Evolutionary conservation across 2,888 invertebrate species (phyloP).

Genomic region (Tenthredo livida): DNA sequence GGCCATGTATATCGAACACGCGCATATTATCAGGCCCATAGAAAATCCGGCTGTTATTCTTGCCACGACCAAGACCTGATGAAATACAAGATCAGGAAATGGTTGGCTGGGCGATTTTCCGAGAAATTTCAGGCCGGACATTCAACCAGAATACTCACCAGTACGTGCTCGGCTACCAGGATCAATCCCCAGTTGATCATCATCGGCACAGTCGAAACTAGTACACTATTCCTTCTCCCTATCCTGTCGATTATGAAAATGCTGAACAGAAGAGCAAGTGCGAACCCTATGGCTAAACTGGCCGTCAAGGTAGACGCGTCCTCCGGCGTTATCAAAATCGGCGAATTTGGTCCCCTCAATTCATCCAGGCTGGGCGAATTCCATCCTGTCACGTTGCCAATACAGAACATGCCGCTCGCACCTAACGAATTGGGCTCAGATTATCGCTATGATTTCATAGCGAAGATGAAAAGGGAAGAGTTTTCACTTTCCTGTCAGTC

Average conservation of each 20-base stretch:
- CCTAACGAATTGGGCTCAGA: background rate
- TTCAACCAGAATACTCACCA: slow-evolving; percentile 59
- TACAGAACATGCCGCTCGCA: slow-evolving; percentile 53
- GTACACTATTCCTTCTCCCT: slow-evolving; percentile 64
- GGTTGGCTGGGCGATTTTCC: background rate
- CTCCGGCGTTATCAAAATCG: slow-evolving; percentile 58
- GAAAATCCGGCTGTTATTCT: slow-evolving; percentile 64
- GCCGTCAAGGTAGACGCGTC: slow-evolving; percentile 66
- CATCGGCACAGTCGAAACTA: slow-evolving; percentile 62
- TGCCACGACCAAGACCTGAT: slow-evolving; percentile 64
- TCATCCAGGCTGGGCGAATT: slow-evolving; percentile 65
- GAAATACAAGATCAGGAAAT: background rate
- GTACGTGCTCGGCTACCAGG: slow-evolving; percentile 60
- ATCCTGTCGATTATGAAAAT: slow-evolving; percentile 63
- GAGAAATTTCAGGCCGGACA: background rate
- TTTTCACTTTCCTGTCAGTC: background rate
- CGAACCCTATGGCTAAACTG: slow-evolving; percentile 61
- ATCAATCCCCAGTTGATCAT: slow-evolving; percentile 64
- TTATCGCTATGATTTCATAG: background rate
- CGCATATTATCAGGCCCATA: slow-evolving; percentile 61
- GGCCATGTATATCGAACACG: slow-evolving; percentile 65
- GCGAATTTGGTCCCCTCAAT: slow-evolving; percentile 63
- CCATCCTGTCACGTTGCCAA: slow-evolving; percentile 67
- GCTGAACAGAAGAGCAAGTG: slow-evolving; percentile 61
- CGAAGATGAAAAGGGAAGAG: background rate